Evolutionary conservation across 2,888 invertebrate species (phyloP).

Genomic region (Dynastes maya): DNA sequence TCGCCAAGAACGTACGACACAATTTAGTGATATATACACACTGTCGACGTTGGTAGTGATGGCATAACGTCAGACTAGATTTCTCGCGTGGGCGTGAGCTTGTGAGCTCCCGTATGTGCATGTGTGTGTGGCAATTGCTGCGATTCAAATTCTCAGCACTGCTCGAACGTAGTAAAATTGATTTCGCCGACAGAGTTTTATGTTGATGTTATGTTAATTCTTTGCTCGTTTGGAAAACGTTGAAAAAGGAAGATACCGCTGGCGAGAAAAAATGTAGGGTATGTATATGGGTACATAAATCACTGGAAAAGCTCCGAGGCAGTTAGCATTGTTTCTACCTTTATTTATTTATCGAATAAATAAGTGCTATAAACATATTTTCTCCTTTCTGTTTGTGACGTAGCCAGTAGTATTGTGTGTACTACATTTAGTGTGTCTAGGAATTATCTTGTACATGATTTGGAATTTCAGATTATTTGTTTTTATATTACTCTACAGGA

Average conservation of each 20-base stretch:
- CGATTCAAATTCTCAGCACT: constrained; percentile 25
- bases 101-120: neutral
- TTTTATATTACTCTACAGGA: no score
- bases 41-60: constrained; percentile 1
- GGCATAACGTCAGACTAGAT: neutral
- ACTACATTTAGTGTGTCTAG: no score
- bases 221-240: constrained; percentile 26
- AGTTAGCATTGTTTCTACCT: constrained; percentile 11
- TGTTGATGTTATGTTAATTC: constrained; percentile 47
- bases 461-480: no score
- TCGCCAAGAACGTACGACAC: constrained; percentile 15
- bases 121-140: constrained; percentile 23
- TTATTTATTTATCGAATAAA: constrained; percentile 24
- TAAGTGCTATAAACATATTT: no score
- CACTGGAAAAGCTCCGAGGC: constrained; percentile 19
- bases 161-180: constrained; percentile 36
- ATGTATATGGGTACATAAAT: constrained; percentile 31
- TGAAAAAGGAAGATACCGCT: constrained; percentile 32
- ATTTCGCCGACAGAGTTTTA: constrained; percentile 42
- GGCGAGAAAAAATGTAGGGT: constrained; percentile 26
- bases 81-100: constrained; percentile 14
- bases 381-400: no score
- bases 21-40: constrained; percentile 28
- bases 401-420: no score
- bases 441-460: no score